Evolutionary conservation across 2,797 vertebrate genomes (phyloP).

Genomic region (Oreochromis grahami): DNA sequence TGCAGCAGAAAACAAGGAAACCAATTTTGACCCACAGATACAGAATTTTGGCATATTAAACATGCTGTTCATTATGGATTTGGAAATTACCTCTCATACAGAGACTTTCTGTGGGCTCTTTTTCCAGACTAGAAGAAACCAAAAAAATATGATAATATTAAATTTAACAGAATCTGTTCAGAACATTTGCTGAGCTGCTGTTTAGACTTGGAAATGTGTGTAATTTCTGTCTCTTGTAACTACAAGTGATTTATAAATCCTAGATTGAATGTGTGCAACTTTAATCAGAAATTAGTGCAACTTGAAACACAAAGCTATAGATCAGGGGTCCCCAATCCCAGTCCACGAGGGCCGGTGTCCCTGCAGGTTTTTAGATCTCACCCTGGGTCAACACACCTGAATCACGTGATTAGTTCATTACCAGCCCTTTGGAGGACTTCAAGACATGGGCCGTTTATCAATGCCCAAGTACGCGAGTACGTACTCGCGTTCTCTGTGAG

Average conservation of each 20-base stretch:
- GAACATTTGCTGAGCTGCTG: neutral
- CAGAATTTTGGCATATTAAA: neutral
- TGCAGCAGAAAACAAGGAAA: constrained; percentile 35
- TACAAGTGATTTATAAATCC: neutral
- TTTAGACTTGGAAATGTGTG: neutral
- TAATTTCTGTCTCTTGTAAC: neutral
- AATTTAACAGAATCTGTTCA: neutral
- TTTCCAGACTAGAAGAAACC: constrained; percentile 75
- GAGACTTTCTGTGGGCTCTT: constrained; percentile 83
- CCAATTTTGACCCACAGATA: neutral
- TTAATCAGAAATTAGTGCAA: neutral
- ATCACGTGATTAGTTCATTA: too few species aligned
- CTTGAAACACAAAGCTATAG: neutral
- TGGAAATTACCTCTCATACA: constrained; percentile 86
- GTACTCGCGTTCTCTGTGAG: too few species aligned
- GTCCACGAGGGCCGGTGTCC: too few species aligned
- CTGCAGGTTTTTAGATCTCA: too few species aligned
- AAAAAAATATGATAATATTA: neutral
- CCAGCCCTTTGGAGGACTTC: too few species aligned
- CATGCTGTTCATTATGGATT: neutral
- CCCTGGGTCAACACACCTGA: too few species aligned
- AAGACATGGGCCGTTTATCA: too few species aligned
- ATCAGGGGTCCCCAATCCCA: too few species aligned
- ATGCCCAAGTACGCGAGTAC: too few species aligned
- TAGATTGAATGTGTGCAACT: neutral